phyloP scores from a whole-genome alignment of 2,797 vertebrate species.

The Rhodeus uyekii region DNA sequence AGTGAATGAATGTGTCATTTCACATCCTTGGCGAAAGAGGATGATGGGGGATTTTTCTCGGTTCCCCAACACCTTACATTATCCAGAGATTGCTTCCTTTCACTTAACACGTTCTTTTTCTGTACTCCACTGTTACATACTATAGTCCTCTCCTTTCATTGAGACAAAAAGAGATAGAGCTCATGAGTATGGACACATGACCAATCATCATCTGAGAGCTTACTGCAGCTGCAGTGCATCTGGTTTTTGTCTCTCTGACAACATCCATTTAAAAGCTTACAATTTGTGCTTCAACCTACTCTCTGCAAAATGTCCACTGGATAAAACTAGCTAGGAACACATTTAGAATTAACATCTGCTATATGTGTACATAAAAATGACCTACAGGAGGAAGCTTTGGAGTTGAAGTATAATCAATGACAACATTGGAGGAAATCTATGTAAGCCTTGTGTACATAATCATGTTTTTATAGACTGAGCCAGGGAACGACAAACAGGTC shows the following conservation, averaged over 20 bases:
- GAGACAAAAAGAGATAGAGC: not conserved
- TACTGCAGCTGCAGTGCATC: not conserved
- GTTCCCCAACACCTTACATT: not conserved
- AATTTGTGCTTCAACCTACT: not conserved
- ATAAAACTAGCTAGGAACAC: not conserved
- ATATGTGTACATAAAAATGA: slow-evolving; percentile 56
- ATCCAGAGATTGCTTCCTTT: slow-evolving; percentile 11
- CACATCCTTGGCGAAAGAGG: slow-evolving; percentile 10
- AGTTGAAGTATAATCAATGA: slow-evolving; percentile 72
- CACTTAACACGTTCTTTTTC: slow-evolving; percentile 25
- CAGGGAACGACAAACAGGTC: slow-evolving; percentile 56
- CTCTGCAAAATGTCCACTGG: not conserved
- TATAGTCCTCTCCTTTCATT: not conserved
- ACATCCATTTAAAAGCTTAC: not conserved
- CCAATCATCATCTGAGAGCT: not conserved
- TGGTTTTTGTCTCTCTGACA: not conserved
- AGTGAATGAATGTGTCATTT: slow-evolving; percentile 58
- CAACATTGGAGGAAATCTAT: slow-evolving; percentile 63
- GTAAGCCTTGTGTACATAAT: slow-evolving; percentile 67
- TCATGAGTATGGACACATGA: not conserved
- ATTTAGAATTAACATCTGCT: slow-evolving; percentile 26
- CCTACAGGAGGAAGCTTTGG: slow-evolving; percentile 65
- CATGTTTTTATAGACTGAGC: slow-evolving; percentile 72
- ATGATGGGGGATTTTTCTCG: slow-evolving; percentile 60
- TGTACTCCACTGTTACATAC: not conserved